These are phyloP conservation scores for Drosophila recens DNA, from an alignment of 2,888 invertebrate genomes.

Conservation along the genomic window DNA sequence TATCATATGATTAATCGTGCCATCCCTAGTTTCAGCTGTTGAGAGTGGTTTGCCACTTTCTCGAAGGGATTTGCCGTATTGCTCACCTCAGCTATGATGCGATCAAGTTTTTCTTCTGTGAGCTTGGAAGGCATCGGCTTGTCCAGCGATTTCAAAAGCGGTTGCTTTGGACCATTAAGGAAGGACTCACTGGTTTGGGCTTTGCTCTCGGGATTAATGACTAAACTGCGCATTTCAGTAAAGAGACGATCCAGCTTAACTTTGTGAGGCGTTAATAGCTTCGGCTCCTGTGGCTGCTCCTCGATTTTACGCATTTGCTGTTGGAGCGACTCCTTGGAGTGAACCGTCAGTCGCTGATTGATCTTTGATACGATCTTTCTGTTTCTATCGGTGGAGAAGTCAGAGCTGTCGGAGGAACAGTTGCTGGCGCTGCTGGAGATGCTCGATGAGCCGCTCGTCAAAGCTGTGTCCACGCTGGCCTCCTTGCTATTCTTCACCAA, in stretches of 20 bases:
- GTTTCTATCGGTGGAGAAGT: background rate
- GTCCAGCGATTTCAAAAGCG: background rate
- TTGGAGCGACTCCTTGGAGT: background rate
- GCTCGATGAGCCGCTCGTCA: constrained; percentile 3
- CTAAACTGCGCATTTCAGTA: background rate
- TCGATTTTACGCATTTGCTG: too few relatives aligned
- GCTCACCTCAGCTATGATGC: background rate
- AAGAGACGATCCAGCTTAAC: background rate
- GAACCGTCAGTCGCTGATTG: background rate
- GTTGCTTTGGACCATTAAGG: background rate
- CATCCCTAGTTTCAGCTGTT: background rate
- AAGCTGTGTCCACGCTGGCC: constrained; percentile 10
- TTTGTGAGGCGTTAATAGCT: background rate
- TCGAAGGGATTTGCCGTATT: background rate
- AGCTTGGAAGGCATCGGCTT: background rate
- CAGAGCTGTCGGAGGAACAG: constrained; percentile 12
- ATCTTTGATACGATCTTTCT: background rate
- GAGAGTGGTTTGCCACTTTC: background rate
- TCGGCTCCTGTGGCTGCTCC: background rate
- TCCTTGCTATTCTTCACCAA: constrained; percentile 10
- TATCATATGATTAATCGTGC: too few relatives aligned
- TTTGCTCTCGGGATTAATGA: background rate
- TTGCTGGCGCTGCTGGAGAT: constrained; percentile 3
- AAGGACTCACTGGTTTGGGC: background rate
- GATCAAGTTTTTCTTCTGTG: background rate